phyloP scores from a whole-genome alignment of 2,888 invertebrate species.

The Eupithecia subumbrata region DNA sequence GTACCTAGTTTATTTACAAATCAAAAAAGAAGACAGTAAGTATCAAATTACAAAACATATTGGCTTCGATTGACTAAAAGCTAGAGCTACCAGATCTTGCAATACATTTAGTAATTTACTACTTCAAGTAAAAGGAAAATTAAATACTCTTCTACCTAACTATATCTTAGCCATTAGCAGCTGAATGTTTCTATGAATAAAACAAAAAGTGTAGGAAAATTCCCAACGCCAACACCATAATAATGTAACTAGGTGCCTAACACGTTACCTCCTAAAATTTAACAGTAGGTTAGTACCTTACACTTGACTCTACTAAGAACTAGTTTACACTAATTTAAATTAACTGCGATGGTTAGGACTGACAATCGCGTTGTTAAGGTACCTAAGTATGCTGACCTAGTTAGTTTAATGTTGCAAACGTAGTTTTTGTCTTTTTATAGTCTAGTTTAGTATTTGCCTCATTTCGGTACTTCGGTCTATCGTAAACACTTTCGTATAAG shows the following conservation, averaged over 20 bases:
- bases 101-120: neutral
- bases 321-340: conserved; percentile 29
- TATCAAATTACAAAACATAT: neutral
- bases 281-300: neutral
- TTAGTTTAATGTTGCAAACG: conserved; percentile 16
- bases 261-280: neutral
- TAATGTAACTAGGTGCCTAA: neutral
- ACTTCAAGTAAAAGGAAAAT: neutral
- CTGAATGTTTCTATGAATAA: neutral
- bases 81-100: neutral
- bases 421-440: conserved; percentile 1
- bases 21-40: neutral
- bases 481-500: neutral
- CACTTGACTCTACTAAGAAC: conserved; percentile 15
- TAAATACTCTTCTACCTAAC: neutral
- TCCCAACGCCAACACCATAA: neutral
- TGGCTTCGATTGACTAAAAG: neutral
- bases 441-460: neutral
- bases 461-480: neutral
- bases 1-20: neutral
- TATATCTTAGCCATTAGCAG: neutral
- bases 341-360: conserved; percentile 13
- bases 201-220: neutral
- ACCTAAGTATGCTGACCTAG: conserved; percentile 22
- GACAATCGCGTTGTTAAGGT: conserved; percentile 5